Base-by-base conservation (phyloP, 2,113 vertebrate genomes). In the Sylvilagus bachmani region DNA sequence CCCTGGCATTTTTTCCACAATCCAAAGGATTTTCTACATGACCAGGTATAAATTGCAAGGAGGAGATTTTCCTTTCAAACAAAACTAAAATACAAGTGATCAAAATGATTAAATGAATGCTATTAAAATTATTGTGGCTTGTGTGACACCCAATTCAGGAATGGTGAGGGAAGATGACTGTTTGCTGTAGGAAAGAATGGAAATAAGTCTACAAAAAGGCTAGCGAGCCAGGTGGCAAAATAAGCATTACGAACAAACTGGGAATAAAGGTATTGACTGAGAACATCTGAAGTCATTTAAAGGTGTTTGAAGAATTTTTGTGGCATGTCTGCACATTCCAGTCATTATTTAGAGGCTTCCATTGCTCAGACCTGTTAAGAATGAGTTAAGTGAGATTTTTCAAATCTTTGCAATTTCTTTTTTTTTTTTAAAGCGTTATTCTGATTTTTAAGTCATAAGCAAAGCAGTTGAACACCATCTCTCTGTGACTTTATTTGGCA, bases 301-400 rank as follows among this genome's bases (percentile, higher is more conserved):
- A 96, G 64, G 17, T 38, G 44, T 90, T 91, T 87, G n/a, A 70
- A 90, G 91, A 93, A 93, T 93, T 69, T 89, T 69, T 24, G 4
- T 51, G 83, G 64, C 83, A 64, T 86, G 91, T 91, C 88, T 91
- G 55, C 86, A 85, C 95, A 96, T 84, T 95, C 90, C 55, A 55
- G 21, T 44, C 80, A 86, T 77, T 83, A 90, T 93, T 97, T 90
- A 83, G 53, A 91, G 82, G 13, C 24, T 80, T 86, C 69, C 61
- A 0, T 62, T 89, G 89, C 64, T 92, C 38, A 83, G 86, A 69
- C 73, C 77, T 95, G 94, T 61, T 78, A 64, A 81, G 53, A 85
- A 89, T 75, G 73, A 82, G 58, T 85, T 71, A 79, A 86, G 51
- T 29, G 27, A 12, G 14, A 10, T 55, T 88, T 92, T 88, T 67